These are phyloP conservation scores for Cryptosula pallasiana DNA, from an alignment of 2,888 invertebrate genomes.

Conservation along the genomic window DNA sequence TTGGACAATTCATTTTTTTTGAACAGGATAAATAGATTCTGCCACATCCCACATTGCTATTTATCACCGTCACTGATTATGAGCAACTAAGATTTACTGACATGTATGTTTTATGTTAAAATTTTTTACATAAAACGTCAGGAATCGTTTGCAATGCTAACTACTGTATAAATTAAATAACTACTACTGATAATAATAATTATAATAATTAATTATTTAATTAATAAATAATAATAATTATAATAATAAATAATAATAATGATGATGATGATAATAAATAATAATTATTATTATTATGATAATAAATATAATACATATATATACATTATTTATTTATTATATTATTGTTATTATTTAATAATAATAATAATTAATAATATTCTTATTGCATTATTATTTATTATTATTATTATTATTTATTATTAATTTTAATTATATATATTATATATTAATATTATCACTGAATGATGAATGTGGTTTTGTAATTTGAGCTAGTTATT, in stretches of 20 bases:
- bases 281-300: background rate
- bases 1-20: no score
- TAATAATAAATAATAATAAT: background rate
- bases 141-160: background rate
- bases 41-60: no score
- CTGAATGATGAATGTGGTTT: no score
- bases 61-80: no score
- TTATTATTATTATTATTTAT: no score
- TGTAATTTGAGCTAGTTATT: no score
- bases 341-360: background rate
- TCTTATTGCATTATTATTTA: background rate
- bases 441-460: no score
- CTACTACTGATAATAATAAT: background rate
- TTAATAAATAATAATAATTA: background rate
- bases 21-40: no score
- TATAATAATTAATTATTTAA: background rate
- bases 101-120: no score
- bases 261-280: background rate
- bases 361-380: background rate
- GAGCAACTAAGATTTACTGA: no score
- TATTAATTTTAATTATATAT: no score
- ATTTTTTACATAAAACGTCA: no score
- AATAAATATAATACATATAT: background rate
- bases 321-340: background rate
- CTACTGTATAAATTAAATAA: background rate